Conservation (phyloP, 2,888 invertebrate species). For the Scelioninae gen. 1 region DNA sequence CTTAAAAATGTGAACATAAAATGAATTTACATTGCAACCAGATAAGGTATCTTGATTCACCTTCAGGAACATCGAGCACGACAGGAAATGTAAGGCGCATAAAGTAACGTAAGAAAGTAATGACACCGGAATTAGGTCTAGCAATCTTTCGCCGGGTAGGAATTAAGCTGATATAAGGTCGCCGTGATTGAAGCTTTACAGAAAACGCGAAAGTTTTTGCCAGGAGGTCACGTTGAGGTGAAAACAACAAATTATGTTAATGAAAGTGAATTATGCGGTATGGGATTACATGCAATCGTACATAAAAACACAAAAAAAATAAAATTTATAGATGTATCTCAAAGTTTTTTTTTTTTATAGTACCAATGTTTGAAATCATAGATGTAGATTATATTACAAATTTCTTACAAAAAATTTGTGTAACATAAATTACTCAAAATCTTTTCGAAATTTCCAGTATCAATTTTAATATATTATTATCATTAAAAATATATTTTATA, state of each 20-base stretch:
- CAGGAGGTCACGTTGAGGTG: constrained; percentile 23
- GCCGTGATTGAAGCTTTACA: constrained; percentile 44
- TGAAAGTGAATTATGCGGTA: constrained; percentile 41
- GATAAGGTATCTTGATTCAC: constrained; percentile 26
- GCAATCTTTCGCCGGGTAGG: constrained; percentile 12
- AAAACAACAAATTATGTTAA: constrained; percentile 51
- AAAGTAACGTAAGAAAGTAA: constrained; percentile 34
- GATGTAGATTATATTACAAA: not conserved
- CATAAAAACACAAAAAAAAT: no score
- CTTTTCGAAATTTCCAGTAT: no score
- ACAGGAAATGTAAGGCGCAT: constrained; percentile 15
- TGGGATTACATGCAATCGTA: constrained; percentile 23
- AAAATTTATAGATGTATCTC: constrained; percentile 24
- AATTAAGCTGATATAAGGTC: constrained; percentile 47
- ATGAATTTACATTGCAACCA: not conserved
- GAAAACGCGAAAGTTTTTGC: constrained; percentile 41
- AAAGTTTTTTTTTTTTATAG: not conserved
- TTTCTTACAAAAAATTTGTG: not conserved
- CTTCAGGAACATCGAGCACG: constrained; percentile 5
- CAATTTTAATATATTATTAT: no score
- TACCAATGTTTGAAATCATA: not conserved
- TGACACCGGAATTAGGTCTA: not conserved
- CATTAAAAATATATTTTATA: no score
- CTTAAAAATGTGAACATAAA: not conserved
- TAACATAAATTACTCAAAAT: no score